Evolutionary conservation across 2,113 vertebrate genomes (phyloP), one percentile per base, ranked within the genome.

Genomic region (Corydoras maculifer): DNA sequence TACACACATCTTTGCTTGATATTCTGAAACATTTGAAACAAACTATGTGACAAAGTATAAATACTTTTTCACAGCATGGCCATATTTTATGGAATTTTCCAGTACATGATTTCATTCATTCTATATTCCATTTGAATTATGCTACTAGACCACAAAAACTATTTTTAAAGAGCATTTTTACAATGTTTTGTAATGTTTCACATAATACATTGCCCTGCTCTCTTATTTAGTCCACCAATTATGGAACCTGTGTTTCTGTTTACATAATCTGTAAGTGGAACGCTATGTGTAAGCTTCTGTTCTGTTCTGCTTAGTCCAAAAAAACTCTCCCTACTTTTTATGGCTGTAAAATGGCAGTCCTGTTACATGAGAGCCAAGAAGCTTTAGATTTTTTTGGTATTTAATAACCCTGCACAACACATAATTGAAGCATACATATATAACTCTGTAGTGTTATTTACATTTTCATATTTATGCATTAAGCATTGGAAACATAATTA

Each of bases 251-350:
- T 65, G 58, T 70, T 69, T 62, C 54, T 76, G 74, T 76, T 76
- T 59, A 79, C n/a, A 70, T 5, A 32, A 54, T 1, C 43, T 69
- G 53, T 50, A 73, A 57, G 59, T 69, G 29, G 58, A 62, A 31
- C 68, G 6, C 15, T 73, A 54, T 72, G 65, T 9, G 8, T 29
- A 63, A 15, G 48, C 55, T 68, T 58, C 58, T 67, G 69, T 48
- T 18, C 49, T 57, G 54, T 66, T 31, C 76, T 57, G 62, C 31
- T 31, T 11, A 58, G 6, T 57, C 50, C 25, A 60, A 51, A 63
- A 63, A 60, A 51, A 55, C 61, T 6, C 67, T 58, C 68, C 49
- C 50, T 58, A 57, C 78, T 74, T 77, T 79, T 79, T 77, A 77
- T 65, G 74, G 71, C 71, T 68, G 51, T 77, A 60, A 62, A 70